A percentile compares a stretch with the other conserved stretches of the same genome.
Evolutionary conservation across 2,113 vertebrate species (phyloP).

Genomic region (Perca schrenkii): DNA sequence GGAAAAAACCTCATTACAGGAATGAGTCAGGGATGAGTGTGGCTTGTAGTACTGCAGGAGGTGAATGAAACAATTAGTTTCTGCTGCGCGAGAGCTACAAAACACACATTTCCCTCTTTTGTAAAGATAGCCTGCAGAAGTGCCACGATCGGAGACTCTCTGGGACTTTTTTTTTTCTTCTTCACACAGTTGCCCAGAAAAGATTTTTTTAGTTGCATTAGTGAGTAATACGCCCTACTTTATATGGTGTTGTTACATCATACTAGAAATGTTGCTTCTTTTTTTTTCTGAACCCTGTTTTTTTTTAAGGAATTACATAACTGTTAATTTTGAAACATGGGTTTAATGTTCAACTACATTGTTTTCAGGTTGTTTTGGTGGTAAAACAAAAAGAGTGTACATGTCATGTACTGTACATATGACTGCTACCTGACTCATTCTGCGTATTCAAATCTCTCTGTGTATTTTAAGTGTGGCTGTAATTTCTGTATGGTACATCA

Average conservation of each 20-base stretch:
- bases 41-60: slow-evolving; percentile 59
- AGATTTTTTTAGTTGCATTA: slow-evolving; percentile 71
- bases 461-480: not conserved
- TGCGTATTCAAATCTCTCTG: not conserved
- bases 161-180: slow-evolving; percentile 48
- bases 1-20: slow-evolving; percentile 50
- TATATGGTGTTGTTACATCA: slow-evolving; percentile 76
- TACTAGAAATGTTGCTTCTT: slow-evolving; percentile 64
- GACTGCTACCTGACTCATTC: not conserved
- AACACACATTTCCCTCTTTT: slow-evolving; percentile 66
- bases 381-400: not conserved
- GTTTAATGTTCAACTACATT: slow-evolving; percentile 44
- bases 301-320: slow-evolving; percentile 60
- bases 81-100: slow-evolving; percentile 51
- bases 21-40: slow-evolving; percentile 53
- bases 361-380: slow-evolving; percentile 35
- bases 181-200: slow-evolving; percentile 59
- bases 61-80: slow-evolving; percentile 70
- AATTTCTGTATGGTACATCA: not conserved
- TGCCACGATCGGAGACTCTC: slow-evolving; percentile 63
- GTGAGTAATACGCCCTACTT: slow-evolving; percentile 70
- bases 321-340: slow-evolving; percentile 45
- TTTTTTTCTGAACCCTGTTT: too few species aligned
- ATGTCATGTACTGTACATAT: not conserved
- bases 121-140: slow-evolving; percentile 70